Conservation (phyloP, 1,140 invertebrate species). For the Steinernema khuongi region DNA sequence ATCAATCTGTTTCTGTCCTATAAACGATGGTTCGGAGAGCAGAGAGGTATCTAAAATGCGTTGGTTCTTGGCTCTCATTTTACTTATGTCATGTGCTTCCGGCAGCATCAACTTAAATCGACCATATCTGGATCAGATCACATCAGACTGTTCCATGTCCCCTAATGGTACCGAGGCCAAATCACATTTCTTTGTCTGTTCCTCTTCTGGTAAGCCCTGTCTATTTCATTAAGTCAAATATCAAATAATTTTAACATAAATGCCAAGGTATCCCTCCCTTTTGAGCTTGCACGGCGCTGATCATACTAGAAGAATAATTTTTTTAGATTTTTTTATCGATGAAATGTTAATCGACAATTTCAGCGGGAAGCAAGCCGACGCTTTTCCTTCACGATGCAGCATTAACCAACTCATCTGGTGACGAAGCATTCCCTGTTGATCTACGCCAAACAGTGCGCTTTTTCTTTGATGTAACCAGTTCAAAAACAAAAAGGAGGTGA, state of each 20-base stretch:
- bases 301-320: no score
- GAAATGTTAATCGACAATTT: no score
- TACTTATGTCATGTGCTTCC: no score
- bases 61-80: no score
- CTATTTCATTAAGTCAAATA: neutral
- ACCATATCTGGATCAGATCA: neutral
- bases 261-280: no score
- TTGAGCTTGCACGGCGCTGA: no score
- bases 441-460: conserved; percentile 22
- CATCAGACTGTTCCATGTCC: neutral
- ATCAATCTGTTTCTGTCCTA: no score
- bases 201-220: neutral
- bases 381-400: conserved; percentile 34
- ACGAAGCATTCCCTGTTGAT: conserved; percentile 27
- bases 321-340: no score
- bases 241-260: neutral
- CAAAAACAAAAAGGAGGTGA: neutral
- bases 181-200: neutral
- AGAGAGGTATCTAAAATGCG: no score
- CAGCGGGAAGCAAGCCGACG: no score
- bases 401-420: conserved; percentile 29
- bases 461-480: conserved; percentile 29
- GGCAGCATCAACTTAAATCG: neutral
- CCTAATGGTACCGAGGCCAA: neutral
- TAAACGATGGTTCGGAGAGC: no score